Evolutionary conservation across 2,797 vertebrate species (phyloP).

Genomic region (Propithecus deckenii): DNA sequence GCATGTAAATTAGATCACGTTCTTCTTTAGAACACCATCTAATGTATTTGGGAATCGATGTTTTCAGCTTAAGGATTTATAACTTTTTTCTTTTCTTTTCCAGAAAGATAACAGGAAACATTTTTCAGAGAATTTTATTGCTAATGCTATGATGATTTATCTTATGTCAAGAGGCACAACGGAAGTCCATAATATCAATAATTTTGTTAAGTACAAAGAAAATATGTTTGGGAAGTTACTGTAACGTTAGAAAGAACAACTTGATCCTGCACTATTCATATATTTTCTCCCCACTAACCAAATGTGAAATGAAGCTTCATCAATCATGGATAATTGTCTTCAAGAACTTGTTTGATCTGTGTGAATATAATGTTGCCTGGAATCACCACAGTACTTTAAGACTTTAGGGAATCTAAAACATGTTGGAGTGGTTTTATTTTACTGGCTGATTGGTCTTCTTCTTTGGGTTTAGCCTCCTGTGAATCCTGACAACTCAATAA

Average conservation of each 20-base stretch:
- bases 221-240: too few species aligned
- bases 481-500: not conserved
- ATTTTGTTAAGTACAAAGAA: not conserved
- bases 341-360: not conserved
- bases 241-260: too few species aligned
- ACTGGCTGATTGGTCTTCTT: not conserved
- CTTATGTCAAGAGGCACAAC: not conserved
- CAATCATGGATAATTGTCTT: not conserved
- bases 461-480: not conserved
- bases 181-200: not conserved
- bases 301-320: not conserved
- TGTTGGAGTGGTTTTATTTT: not conserved
- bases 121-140: not conserved
- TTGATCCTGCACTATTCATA: rapidly evolving
- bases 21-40: not conserved
- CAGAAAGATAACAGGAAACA: not conserved
- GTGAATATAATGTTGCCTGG: not conserved
- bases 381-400: not conserved
- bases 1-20: not conserved
- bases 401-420: not conserved
- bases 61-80: not conserved
- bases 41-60: not conserved
- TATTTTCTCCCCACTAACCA: not conserved
- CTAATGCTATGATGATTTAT: not conserved
- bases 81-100: not conserved